Conservation (phyloP, 2,797 vertebrate species). For the Microtus agrestis region DNA sequence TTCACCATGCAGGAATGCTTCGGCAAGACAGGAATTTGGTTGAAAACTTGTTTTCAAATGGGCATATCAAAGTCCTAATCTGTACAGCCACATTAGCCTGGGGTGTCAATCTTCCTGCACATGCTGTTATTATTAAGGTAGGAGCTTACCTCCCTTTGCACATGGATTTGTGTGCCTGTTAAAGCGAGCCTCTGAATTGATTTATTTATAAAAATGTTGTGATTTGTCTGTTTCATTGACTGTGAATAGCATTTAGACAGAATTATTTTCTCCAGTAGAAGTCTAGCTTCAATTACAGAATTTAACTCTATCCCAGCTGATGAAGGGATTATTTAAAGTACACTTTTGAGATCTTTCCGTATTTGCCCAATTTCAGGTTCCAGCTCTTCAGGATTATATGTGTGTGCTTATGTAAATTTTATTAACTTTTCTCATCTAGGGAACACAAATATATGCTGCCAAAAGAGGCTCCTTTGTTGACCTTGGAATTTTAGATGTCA, state of each 20-base stretch:
- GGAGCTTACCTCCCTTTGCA: slow-evolving; percentile 77
- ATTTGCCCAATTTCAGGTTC: slow-evolving; percentile 90
- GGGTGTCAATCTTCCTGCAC: slow-evolving; percentile 99
- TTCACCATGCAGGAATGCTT: slow-evolving; percentile 98
- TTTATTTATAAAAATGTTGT: slow-evolving; percentile 75
- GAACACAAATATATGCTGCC: slow-evolving; percentile 98
- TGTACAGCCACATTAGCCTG: slow-evolving; percentile 98
- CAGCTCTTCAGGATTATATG: slow-evolving; percentile 87
- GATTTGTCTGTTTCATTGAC: slow-evolving; percentile 80
- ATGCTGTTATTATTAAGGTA: slow-evolving; percentile 99
- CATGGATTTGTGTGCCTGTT: slow-evolving; percentile 72
- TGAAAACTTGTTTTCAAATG: slow-evolving; percentile 96
- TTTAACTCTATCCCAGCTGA: slow-evolving; percentile 88
- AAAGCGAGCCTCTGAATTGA: slow-evolving; percentile 74
- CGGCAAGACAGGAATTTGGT: slow-evolving; percentile 95
- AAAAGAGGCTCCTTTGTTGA: slow-evolving; percentile 98
- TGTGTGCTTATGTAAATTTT: slow-evolving; percentile 91
- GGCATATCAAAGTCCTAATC: slow-evolving; percentile 96
- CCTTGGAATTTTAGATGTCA: slow-evolving; percentile 98
- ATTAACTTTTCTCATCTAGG: slow-evolving; percentile 92
- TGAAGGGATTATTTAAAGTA: slow-evolving; percentile 89
- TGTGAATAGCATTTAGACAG: slow-evolving; percentile 85
- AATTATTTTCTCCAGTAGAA: slow-evolving; percentile 84
- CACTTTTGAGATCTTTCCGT: slow-evolving; percentile 87
- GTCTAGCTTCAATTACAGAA: slow-evolving; percentile 86